Percentiles rank a stretch among this genome's conserved stretches.
Evolutionary conservation across 2,888 invertebrate genomes (phyloP).

Genomic region (Hirtodrosophila alboralis): DNA sequence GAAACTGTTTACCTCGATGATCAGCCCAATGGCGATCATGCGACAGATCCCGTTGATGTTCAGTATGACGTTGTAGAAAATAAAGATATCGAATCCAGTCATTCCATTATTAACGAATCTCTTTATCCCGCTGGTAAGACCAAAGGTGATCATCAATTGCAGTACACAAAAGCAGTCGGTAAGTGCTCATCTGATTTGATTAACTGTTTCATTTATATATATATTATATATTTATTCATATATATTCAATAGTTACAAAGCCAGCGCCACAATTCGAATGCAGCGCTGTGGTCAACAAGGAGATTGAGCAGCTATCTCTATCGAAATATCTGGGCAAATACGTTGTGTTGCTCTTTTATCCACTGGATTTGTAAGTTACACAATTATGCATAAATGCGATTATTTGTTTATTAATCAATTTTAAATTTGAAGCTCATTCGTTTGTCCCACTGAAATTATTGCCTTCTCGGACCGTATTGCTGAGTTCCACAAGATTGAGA

Average conservation of each 20-base stretch:
- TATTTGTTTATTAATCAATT: background rate
- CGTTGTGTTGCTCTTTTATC: conserved; percentile 96
- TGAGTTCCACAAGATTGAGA: conserved; percentile 92
- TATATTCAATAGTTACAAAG: conserved; percentile 76
- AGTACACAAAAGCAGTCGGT: conserved; percentile 97
- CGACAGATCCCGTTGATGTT: too few species aligned
- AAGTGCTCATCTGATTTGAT: too few species aligned
- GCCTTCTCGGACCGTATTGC: conserved; percentile 95
- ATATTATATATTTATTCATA: too few species aligned
- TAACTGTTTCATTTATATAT: too few species aligned
- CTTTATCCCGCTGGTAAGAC: conserved; percentile 93
- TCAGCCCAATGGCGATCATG: conserved; percentile 91
- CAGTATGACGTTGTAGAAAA: too few species aligned
- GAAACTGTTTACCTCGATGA: conserved; percentile 95
- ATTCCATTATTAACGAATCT: conserved; percentile 93
- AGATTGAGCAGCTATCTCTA: conserved; percentile 90
- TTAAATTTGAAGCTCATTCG: conserved; percentile 89
- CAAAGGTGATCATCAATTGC: conserved; percentile 91
- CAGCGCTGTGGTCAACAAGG: conserved; percentile 92
- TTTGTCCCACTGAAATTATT: conserved; percentile 96
- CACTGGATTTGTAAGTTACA: conserved; percentile 91
- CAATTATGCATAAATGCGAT: background rate
- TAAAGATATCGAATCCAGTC: conserved; percentile 90
- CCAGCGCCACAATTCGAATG: conserved; percentile 93
- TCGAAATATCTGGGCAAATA: conserved; percentile 94